These are phyloP conservation scores for Teleogryllus occipitalis DNA, from an alignment of 1,140 invertebrate species.

Conservation along the genomic window DNA sequence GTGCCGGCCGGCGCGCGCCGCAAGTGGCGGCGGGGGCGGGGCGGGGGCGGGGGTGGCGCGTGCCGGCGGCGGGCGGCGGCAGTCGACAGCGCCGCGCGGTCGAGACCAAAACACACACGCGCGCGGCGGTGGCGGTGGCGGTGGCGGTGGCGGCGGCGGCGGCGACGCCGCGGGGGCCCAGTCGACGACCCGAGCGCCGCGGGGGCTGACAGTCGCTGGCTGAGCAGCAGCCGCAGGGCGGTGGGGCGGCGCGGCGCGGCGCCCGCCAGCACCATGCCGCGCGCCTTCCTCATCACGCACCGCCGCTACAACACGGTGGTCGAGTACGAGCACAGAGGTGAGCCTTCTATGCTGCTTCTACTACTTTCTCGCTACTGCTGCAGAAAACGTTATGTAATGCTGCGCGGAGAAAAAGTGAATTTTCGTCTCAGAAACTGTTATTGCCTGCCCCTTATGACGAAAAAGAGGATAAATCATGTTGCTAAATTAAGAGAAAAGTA, in stretches of 20 bases:
- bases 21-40: background rate
- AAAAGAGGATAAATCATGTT: too few species aligned
- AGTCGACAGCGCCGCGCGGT: background rate
- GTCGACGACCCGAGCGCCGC: background rate
- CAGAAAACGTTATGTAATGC: too few species aligned
- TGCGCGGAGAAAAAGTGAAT: too few species aligned
- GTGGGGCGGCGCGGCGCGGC: background rate
- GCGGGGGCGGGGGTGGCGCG: background rate
- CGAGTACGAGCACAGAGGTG: slow-evolving; percentile 35
- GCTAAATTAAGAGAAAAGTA: too few species aligned
- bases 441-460: too few species aligned
- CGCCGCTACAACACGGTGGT: slow-evolving; percentile 42
- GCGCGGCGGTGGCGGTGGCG: too few species aligned
- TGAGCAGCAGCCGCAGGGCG: background rate
- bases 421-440: too few species aligned
- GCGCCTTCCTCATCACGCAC: slow-evolving; percentile 48
- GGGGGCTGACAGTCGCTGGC: background rate
- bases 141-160: background rate
- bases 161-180: background rate
- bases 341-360: too few species aligned
- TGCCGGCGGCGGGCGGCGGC: background rate
- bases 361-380: too few species aligned
- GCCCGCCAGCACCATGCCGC: slow-evolving; percentile 37
- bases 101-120: too few species aligned
- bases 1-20: too few species aligned